phyloP scores from a whole-genome alignment of 2,113 vertebrate genomes.

The Sigmodon hispidus region DNA sequence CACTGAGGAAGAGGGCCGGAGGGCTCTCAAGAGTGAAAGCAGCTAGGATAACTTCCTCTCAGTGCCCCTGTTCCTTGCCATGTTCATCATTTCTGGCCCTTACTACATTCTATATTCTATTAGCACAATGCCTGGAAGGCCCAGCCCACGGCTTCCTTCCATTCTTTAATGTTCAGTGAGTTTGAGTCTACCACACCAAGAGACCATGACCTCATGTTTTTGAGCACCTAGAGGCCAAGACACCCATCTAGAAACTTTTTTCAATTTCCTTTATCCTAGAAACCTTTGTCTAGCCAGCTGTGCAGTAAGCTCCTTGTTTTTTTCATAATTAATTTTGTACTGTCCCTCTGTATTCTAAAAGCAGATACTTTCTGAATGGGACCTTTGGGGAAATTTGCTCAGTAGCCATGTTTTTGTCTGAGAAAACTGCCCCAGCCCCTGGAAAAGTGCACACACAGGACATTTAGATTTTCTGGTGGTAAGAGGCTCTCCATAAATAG shows the following conservation, averaged over 20 bases:
- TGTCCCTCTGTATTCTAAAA: background rate
- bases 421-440: background rate
- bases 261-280: background rate
- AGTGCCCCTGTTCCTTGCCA: background rate
- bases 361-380: background rate
- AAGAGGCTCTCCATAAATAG: conserved; percentile 18
- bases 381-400: background rate
- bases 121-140: background rate
- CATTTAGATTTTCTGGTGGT: background rate
- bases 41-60: background rate
- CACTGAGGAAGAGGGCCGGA: background rate
- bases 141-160: background rate
- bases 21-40: background rate
- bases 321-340: background rate
- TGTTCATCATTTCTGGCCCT: background rate
- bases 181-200: background rate
- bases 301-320: background rate
- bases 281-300: background rate
- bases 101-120: conserved; percentile 3
- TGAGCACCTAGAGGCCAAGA: background rate
- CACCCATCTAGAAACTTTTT: background rate
- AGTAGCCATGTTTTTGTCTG: background rate
- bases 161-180: background rate
- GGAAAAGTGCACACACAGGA: background rate
- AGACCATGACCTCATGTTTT: background rate